Percentiles rank a stretch among this genome's conserved stretches.
phyloP scores from a whole-genome alignment of 2,113 vertebrate species.

The Henicopernis longicauda region DNA sequence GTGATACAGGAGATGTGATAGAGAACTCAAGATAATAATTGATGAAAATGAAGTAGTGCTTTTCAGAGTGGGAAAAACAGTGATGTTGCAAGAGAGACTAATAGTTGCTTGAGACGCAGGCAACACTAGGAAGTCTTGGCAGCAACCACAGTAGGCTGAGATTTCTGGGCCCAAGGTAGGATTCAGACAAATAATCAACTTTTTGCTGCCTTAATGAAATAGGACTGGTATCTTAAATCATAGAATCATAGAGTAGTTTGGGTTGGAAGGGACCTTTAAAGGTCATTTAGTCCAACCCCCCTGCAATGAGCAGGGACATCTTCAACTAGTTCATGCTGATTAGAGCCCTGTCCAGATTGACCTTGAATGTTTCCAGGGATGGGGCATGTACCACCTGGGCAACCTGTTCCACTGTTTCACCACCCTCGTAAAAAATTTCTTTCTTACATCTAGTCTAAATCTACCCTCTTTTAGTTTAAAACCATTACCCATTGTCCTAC shows the following conservation, averaged over 20 bases:
- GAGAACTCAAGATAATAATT: neutral
- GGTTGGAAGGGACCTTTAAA: neutral
- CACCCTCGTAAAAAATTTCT: neutral
- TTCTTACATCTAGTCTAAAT: neutral
- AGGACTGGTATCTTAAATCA: neutral
- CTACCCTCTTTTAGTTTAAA: neutral
- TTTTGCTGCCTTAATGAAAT: neutral
- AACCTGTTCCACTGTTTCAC: neutral
- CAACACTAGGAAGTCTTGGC: neutral
- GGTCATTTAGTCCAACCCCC: neutral
- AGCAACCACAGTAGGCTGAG: neutral
- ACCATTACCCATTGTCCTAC: neutral
- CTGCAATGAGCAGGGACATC: neutral
- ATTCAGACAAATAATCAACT: neutral
- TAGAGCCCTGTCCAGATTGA: neutral
- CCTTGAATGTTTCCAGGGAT: neutral
- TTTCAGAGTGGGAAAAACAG: neutral
- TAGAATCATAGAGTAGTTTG: neutral
- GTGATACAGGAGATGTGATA: neutral
- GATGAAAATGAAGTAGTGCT: neutral
- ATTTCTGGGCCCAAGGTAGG: neutral
- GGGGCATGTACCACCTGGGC: neutral
- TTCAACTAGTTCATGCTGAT: neutral
- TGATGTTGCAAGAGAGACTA: neutral
- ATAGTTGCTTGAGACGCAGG: neutral